Evolutionary conservation across 2,113 vertebrate species (phyloP).

Genomic region (Pardalotus punctatus): DNA sequence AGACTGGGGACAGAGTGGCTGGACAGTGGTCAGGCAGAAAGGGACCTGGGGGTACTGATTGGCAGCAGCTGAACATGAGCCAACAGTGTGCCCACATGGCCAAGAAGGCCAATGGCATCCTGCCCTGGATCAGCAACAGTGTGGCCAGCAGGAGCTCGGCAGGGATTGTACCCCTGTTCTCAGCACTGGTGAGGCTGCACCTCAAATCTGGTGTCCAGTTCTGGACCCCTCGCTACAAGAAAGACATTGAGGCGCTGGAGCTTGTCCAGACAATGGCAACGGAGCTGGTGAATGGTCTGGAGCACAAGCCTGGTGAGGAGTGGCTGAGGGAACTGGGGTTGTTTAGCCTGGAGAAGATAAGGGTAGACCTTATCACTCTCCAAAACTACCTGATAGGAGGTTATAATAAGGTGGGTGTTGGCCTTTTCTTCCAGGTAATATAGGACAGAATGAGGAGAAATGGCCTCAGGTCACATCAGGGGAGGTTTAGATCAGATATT

Average conservation of each 20-base stretch:
- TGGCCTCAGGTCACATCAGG: neutral
- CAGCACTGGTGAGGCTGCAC: neutral
- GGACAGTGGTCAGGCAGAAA: neutral
- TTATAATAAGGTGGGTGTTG: neutral
- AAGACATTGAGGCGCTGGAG: neutral
- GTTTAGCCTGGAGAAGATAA: neutral
- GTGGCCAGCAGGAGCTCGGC: neutral
- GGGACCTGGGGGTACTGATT: fast-evolving
- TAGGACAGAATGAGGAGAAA: neutral
- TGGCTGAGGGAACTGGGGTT: neutral
- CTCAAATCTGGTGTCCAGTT: neutral
- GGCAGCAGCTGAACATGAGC: no score
- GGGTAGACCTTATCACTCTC: neutral
- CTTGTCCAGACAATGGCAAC: fast-evolving
- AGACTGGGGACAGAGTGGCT: neutral
- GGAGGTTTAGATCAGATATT: neutral
- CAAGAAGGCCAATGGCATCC: neutral
- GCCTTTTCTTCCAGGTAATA: neutral
- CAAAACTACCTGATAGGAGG: neutral
- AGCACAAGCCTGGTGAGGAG: neutral
- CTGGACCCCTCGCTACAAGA: neutral
- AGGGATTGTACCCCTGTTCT: neutral
- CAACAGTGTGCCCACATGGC: no score
- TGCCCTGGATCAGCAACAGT: neutral
- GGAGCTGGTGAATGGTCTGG: neutral